A percentile compares a stretch with the other conserved stretches of the same genome.
Conservation (phyloP, 2,888 invertebrate genomes). For the Lysandra coridon region DNA sequence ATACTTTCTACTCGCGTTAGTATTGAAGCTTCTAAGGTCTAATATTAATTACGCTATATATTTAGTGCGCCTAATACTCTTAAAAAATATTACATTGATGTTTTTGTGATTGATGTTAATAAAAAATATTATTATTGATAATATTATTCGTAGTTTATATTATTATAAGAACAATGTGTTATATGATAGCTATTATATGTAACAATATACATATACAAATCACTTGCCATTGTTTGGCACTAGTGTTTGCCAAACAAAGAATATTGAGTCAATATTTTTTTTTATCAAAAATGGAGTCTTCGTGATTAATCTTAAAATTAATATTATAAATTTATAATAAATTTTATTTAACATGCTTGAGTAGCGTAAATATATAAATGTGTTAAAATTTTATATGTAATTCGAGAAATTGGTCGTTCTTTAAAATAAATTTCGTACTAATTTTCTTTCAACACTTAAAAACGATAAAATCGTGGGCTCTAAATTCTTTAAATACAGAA, state of each 20-base stretch:
- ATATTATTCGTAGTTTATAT: background rate
- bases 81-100: background rate
- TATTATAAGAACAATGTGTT: slow-evolving; percentile 16
- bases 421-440: background rate
- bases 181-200: background rate
- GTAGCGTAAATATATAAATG: background rate
- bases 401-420: background rate
- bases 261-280: background rate
- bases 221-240: background rate
- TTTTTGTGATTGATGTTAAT: background rate
- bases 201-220: slow-evolving; percentile 1
- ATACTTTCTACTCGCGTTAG: no score
- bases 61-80: no score
- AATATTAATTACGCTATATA: no score
- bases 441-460: background rate
- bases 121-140: no score
- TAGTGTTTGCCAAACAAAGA: slow-evolving; percentile 2
- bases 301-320: no score
- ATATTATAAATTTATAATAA: background rate
- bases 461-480: background rate
- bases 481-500: no score
- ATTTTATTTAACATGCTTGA: background rate
- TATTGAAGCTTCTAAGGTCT: no score
- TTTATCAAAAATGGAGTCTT: background rate
- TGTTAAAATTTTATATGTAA: no score